Evolutionary conservation across 1,140 invertebrate genomes (phyloP).

Genomic region (Ladona fulva): DNA sequence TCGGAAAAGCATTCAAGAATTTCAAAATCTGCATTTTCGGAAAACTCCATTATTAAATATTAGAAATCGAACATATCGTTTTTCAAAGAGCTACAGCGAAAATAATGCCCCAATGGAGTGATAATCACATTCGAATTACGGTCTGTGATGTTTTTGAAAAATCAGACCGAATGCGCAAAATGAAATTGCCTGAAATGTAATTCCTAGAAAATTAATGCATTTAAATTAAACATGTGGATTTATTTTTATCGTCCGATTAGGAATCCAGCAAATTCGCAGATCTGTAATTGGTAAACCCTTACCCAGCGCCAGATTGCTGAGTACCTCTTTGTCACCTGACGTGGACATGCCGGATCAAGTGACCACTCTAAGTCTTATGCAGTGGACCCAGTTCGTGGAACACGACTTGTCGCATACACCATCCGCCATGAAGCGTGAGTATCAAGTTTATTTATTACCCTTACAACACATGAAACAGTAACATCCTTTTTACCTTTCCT

Average conservation of each 20-base stretch:
- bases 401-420: slow-evolving; percentile 41
- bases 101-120: too few relatives aligned
- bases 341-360: slow-evolving; percentile 33
- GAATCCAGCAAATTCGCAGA: slow-evolving; percentile 38
- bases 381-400: slow-evolving; percentile 45
- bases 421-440: slow-evolving; percentile 30
- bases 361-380: slow-evolving; percentile 38
- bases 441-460: slow-evolving; percentile 2
- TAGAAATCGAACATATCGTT: too few relatives aligned
- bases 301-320: slow-evolving; percentile 41
- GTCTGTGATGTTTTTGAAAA: too few relatives aligned
- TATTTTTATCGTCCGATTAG: slow-evolving; percentile 25
- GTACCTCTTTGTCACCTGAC: slow-evolving; percentile 38
- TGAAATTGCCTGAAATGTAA: too few relatives aligned
- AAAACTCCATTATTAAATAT: too few relatives aligned
- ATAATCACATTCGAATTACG: too few relatives aligned
- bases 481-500: too few relatives aligned
- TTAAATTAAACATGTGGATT: not conserved
- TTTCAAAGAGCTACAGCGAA: too few relatives aligned
- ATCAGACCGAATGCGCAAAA: too few relatives aligned
- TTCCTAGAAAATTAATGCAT: too few relatives aligned
- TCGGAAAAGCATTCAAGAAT: too few relatives aligned
- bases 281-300: slow-evolving; percentile 35
- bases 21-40: too few relatives aligned
- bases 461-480: not conserved